Conservation (phyloP, 2,888 invertebrate genomes). For the Mesorhabditis spiculigera region DNA sequence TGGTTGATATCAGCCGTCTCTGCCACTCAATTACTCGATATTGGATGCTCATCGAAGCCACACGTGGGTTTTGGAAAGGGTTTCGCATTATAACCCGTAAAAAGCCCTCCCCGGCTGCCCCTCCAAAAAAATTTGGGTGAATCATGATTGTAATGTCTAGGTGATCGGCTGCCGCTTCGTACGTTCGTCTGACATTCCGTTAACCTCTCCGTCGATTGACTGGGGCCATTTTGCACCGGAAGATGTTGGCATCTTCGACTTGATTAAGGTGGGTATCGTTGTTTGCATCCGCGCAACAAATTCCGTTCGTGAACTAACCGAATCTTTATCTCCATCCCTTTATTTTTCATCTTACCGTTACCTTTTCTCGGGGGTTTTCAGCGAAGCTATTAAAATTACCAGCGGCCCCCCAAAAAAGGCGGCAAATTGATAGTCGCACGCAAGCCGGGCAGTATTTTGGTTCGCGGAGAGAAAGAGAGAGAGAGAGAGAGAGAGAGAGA, state of each 20-base stretch:
- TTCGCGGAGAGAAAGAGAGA: too few species aligned
- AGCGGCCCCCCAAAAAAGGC: neutral
- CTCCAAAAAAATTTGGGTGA: too few species aligned
- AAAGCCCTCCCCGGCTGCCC: neutral
- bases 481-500: too few species aligned
- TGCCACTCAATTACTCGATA: too few species aligned
- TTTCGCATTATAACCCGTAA: neutral
- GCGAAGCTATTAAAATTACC: neutral
- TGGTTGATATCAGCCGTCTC: too few species aligned
- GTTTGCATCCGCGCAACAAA: too few species aligned
- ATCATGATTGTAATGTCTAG: neutral
- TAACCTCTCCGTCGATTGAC: neutral
- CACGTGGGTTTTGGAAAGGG: too few species aligned
- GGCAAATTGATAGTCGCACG: neutral
- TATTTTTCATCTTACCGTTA: neutral
- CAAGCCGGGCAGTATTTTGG: too few species aligned
- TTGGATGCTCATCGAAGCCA: too few species aligned
- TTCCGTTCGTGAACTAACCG: too few species aligned
- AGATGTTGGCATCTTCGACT: slow-evolving; percentile 3
- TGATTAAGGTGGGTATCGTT: neutral
- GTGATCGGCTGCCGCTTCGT: neutral
- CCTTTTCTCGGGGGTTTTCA: neutral
- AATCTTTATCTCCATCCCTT: neutral
- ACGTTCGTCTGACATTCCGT: neutral
- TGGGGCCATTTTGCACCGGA: slow-evolving; percentile 3